A percentile compares a stretch with the other conserved stretches of the same genome.
These are phyloP conservation scores for Anthopleura xanthogrammica DNA, from an alignment of 92 coral and sea anemone genomes.

Conservation along the genomic window DNA sequence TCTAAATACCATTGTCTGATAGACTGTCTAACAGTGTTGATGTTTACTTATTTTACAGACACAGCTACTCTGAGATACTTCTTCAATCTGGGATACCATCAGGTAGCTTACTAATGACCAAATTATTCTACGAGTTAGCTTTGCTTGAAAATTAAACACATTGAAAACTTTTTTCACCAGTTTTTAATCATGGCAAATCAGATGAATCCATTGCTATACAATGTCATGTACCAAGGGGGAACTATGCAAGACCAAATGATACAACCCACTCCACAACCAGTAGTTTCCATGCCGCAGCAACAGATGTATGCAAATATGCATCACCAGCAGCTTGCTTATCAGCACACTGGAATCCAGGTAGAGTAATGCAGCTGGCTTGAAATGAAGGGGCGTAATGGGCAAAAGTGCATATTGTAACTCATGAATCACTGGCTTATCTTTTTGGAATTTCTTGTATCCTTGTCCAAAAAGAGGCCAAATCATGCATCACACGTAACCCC, in stretches of 20 bases:
- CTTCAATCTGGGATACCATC: conserved; percentile 71
- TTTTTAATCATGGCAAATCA: conserved; percentile 18
- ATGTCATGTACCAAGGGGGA: conserved; percentile 23
- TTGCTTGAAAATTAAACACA: too few relatives aligned
- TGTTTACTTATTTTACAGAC: conserved; percentile 32
- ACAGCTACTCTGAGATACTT: conserved; percentile 63
- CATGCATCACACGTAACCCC: too few relatives aligned
- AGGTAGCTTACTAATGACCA: conserved; percentile 11
- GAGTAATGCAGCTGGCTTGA: neutral
- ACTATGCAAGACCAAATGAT: conserved; percentile 55
- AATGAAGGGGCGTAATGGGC: neutral
- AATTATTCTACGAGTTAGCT: too few relatives aligned
- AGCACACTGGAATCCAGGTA: conserved; percentile 47
- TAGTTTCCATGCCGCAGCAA: conserved; percentile 50
- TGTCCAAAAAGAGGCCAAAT: too few relatives aligned
- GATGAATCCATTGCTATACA: conserved; percentile 38
- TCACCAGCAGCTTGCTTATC: conserved; percentile 42
- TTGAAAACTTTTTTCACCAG: neutral
- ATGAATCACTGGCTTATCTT: too few relatives aligned
- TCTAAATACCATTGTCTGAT: too few relatives aligned
- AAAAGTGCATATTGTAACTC: too few relatives aligned
- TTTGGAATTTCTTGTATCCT: too few relatives aligned
- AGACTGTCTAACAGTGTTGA: too few relatives aligned
- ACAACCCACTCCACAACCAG: conserved; percentile 41
- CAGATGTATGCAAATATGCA: conserved; percentile 42